Conservation (phyloP, 2,797 vertebrate genomes). For the Ptychadena robeensis region DNA sequence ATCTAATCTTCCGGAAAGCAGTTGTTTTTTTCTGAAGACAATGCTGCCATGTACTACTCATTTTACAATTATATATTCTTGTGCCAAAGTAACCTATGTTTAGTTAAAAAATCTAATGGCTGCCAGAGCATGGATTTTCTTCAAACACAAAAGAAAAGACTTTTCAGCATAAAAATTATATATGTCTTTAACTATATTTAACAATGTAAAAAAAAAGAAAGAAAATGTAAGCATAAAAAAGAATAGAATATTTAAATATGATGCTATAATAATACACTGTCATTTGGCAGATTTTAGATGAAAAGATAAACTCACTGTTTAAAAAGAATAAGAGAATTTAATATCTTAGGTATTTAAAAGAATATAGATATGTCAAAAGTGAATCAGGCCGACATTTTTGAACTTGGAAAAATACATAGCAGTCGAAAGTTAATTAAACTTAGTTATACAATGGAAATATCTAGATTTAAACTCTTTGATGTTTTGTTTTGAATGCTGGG, state of each 20-base stretch:
- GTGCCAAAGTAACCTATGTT: background rate
- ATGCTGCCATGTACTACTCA: background rate
- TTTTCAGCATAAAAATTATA: conserved; percentile 34
- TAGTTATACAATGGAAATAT: background rate
- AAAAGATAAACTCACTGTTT: conserved; percentile 22
- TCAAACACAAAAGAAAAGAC: background rate
- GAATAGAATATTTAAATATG: conserved; percentile 29
- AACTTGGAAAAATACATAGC: background rate
- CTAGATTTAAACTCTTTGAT: background rate
- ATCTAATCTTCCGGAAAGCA: too few species aligned
- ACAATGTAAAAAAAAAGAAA: conserved; percentile 11
- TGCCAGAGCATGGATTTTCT: background rate
- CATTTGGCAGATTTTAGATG: conserved; percentile 25
- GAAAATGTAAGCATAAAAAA: conserved; percentile 15
- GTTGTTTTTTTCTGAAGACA: too few species aligned
- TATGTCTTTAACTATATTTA: conserved; percentile 19
- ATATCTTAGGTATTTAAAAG: conserved; percentile 16
- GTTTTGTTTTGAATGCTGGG: background rate
- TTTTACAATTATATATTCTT: background rate
- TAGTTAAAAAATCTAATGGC: background rate
- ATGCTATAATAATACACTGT: conserved; percentile 51
- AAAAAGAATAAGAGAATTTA: conserved; percentile 2
- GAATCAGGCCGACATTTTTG: background rate
- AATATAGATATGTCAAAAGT: conserved; percentile 11
- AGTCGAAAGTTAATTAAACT: background rate